These are phyloP conservation scores for Lycaon pictus DNA, from an alignment of 2,113 vertebrate genomes.

Conservation along the genomic window DNA sequence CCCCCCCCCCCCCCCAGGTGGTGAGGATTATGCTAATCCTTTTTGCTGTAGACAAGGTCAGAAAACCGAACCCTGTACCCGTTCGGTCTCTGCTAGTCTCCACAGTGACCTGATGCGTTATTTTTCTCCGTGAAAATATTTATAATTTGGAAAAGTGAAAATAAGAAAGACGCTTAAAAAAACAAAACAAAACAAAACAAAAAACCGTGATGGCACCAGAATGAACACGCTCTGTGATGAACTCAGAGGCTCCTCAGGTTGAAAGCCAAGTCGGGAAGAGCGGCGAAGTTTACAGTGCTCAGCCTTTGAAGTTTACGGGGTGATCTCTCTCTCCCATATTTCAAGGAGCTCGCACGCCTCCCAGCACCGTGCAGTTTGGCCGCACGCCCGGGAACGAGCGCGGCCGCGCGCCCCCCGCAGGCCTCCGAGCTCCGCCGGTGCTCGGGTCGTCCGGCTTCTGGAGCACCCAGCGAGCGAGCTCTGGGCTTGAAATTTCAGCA, in stretches of 20 bases:
- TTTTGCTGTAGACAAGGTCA: not conserved
- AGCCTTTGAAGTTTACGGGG: fast-evolving
- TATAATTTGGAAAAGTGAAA: not conserved
- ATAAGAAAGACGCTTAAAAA: not conserved
- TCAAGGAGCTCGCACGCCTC: not conserved
- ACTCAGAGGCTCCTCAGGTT: no score
- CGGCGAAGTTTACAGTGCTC: not conserved
- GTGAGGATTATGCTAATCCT: fast-evolving
- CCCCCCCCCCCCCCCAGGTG: no score
- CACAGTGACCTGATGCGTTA: not conserved
- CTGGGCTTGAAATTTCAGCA: not conserved
- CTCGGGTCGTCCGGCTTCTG: not conserved
- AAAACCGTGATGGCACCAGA: not conserved
- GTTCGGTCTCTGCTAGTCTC: not conserved
- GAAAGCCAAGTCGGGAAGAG: not conserved
- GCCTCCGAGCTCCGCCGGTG: fast-evolving
- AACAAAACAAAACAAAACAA: not conserved
- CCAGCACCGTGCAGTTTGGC: fast-evolving
- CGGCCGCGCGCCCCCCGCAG: not conserved
- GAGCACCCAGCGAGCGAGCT: not conserved
- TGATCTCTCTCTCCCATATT: fast-evolving
- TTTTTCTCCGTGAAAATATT: not conserved
- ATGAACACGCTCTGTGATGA: not conserved
- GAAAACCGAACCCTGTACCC: not conserved
- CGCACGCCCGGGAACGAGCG: fast-evolving